These are phyloP conservation scores for Semicossyphus pulcher DNA, from an alignment of 2,113 vertebrate species.

Conservation along the genomic window DNA sequence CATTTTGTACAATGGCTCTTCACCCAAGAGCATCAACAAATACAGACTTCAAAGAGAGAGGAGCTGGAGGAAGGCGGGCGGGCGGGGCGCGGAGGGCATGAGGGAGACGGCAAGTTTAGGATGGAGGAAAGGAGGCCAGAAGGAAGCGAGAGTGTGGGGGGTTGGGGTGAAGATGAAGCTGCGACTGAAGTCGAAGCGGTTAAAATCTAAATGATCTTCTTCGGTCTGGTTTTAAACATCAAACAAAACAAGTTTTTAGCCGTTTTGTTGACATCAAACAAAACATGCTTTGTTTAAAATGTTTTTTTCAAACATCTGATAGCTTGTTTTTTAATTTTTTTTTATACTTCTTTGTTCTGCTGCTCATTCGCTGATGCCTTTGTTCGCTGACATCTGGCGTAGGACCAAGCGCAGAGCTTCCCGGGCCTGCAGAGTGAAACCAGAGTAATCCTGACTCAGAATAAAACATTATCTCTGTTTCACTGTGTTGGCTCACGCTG, in stretches of 20 bases:
- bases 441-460: constrained; percentile 54
- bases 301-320: not conserved
- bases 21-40: constrained; percentile 59
- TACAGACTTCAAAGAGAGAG: constrained; percentile 55
- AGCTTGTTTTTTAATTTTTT: not conserved
- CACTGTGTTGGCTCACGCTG: constrained; percentile 29
- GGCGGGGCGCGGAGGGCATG: not conserved
- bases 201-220: not conserved
- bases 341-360: constrained; percentile 31
- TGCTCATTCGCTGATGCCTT: constrained; percentile 10
- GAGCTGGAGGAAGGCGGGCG: not conserved
- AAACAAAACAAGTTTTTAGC: not conserved
- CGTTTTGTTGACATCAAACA: constrained; percentile 12
- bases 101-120: constrained; percentile 11
- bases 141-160: not conserved
- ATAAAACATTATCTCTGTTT: constrained; percentile 59
- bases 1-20: constrained; percentile 54
- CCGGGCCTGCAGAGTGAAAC: constrained; percentile 20
- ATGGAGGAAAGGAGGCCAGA: constrained; percentile 23
- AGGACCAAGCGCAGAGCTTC: constrained; percentile 35
- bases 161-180: constrained; percentile 18
- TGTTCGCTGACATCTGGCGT: constrained; percentile 49
- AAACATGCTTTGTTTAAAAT: not conserved
- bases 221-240: not conserved
- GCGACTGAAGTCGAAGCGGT: not conserved